Evolutionary conservation across 2,797 vertebrate species (phyloP), one percentile per base, ranked within the genome.

Genomic region (Muraenolepis orangiensis): DNA sequence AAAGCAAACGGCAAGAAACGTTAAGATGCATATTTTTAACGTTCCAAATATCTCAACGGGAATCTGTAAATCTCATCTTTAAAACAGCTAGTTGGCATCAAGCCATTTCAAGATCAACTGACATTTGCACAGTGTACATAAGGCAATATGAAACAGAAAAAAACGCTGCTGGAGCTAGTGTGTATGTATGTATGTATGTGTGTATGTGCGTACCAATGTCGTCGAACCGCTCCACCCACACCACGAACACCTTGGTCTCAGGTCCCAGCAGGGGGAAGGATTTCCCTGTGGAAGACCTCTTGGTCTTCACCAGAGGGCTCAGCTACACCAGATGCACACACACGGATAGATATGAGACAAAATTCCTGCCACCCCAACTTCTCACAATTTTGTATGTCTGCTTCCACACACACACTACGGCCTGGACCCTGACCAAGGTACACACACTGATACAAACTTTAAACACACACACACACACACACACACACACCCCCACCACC

Each of bases 161-260:
- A 18, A 7, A 16, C 4, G 3, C 18, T 42, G 40, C 40, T 18
- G 13, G 13, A 16, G 13, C 46, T 51, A 7, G n/a, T 23, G 51
- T 57, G 6, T 8, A 1, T 51, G 42, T 6, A 6, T 57, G 51
- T 10, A 20, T 8, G 64, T 16, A 13, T 12, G 30, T 66, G 23
- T 72, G 8, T 0, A 18, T 61, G n/a, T 66, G 16, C 84, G 75
- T 94, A 98, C 97, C 97, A 72, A 98, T 96, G 81, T 98, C 97
- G 87, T 98, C 97, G 14, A 96, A 98, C 79, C 96, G 95, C 71
- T 98, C 97, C 81, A 98, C 95, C 97, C 97, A 98, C 68, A 98
- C 96, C 66, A 98, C 95, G 51, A 97, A 95, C 78, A 98, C 96
- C 88, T 98, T 98, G 13, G 97, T 98, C 91, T 98, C 97, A 72